Conservation (phyloP, 2,113 vertebrate genomes). For the Hemichromis elongatus region DNA sequence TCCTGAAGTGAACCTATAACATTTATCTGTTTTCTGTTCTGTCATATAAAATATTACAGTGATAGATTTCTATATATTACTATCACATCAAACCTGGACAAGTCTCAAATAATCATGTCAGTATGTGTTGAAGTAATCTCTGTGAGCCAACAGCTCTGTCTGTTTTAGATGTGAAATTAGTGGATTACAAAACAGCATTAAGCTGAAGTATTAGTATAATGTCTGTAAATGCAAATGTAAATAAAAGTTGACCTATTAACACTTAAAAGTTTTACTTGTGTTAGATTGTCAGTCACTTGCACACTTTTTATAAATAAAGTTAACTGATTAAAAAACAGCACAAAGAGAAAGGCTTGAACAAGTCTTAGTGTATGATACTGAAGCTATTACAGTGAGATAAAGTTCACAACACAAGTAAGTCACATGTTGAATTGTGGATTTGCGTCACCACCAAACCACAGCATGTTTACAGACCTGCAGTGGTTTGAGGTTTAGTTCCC, state of each 20-base stretch:
- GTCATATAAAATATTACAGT: not conserved
- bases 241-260: not conserved
- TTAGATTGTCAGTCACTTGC: not conserved
- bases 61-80: no score
- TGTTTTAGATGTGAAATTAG: not conserved
- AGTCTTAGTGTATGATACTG: no score
- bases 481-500: conserved; percentile 21
- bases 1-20: not conserved
- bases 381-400: not conserved
- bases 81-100: not conserved
- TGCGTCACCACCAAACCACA: not conserved
- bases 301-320: not conserved
- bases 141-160: not conserved
- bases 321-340: not conserved
- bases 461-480: not conserved
- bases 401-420: not conserved
- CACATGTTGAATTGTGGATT: not conserved
- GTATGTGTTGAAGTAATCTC: not conserved
- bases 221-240: fast-evolving
- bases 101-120: not conserved
- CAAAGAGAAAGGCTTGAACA: not conserved
- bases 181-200: not conserved
- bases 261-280: fast-evolving
- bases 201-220: fast-evolving
- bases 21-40: no score